These are phyloP conservation scores for Congeria kusceri DNA, from an alignment of 2,888 invertebrate genomes.

Conservation along the genomic window DNA sequence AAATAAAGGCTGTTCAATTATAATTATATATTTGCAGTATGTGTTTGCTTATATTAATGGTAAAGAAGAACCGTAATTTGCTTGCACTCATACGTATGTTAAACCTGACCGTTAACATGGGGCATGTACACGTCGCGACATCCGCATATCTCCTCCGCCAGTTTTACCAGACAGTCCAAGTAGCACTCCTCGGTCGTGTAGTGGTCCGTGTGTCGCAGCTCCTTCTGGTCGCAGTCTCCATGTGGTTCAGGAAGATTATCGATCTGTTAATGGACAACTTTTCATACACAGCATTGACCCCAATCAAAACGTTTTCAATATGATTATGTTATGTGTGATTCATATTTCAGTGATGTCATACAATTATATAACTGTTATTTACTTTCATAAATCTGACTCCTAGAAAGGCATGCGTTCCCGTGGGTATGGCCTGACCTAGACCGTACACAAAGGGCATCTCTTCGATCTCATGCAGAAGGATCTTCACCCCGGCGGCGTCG, in stretches of 20 bases:
- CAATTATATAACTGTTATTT: too few species aligned
- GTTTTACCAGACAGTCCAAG: constrained; percentile 54
- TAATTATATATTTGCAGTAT: too few species aligned
- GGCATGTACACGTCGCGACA: constrained; percentile 68
- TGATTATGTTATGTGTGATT: too few species aligned
- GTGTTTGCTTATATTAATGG: too few species aligned
- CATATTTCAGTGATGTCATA: too few species aligned
- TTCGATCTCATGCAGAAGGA: constrained; percentile 71
- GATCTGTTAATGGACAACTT: constrained; percentile 38
- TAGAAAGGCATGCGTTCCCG: constrained; percentile 74
- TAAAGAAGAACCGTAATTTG: too few species aligned
- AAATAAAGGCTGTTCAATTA: too few species aligned
- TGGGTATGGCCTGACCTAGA: constrained; percentile 74
- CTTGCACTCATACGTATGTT: too few species aligned
- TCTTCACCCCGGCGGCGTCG: constrained; percentile 73
- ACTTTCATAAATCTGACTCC: constrained; percentile 73
- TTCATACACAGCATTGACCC: too few species aligned
- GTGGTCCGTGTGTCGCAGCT: constrained; percentile 49
- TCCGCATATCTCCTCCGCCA: constrained; percentile 44
- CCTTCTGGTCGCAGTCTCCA: constrained; percentile 57
- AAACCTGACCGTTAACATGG: constrained; percentile 24
- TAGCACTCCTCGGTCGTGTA: constrained; percentile 66
- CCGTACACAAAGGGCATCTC: constrained; percentile 74
- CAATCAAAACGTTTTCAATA: too few species aligned
- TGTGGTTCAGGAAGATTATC: constrained; percentile 59